These are phyloP conservation scores for Kuschelorhynchus macadamiae DNA, from an alignment of 2,888 invertebrate genomes.

Conservation along the genomic window DNA sequence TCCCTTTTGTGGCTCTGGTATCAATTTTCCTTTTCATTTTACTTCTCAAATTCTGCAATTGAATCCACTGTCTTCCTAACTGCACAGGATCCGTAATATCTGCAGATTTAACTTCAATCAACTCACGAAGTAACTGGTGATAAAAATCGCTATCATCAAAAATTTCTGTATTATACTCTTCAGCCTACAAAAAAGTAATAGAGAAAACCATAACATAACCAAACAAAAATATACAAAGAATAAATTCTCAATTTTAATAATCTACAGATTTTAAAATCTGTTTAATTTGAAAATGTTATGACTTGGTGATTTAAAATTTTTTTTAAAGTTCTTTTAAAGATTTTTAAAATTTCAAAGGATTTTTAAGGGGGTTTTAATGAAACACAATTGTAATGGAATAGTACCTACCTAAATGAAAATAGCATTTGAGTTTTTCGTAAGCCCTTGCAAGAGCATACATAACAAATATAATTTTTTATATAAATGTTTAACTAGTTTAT, in stretches of 20 bases:
- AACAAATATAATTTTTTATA: no score
- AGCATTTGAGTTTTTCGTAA: no score
- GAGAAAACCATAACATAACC: not conserved
- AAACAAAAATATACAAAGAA: no score
- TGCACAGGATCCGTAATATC: conserved; percentile 88
- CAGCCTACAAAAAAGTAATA: conserved; percentile 53
- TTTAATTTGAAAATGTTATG: no score
- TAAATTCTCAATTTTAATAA: no score
- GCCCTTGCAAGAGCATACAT: not conserved
- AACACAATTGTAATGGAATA: not conserved
- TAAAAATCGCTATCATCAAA: conserved; percentile 99
- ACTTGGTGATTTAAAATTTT: no score
- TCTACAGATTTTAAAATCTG: no score
- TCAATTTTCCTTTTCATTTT: conserved; percentile 95
- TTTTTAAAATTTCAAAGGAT: no score
- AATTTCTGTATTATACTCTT: conserved; percentile 84
- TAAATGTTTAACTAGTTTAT: no score
- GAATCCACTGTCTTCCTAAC: conserved; percentile 90
- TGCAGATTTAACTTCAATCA: conserved; percentile 92
- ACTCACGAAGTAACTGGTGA: conserved; percentile 90
- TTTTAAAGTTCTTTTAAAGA: no score
- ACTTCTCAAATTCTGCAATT: conserved; percentile 90
- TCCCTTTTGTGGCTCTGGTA: conserved; percentile 93
- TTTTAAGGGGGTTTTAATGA: not conserved
- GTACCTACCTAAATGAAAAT: not conserved